These are phyloP conservation scores for Clarias macrocephalus DNA, from an alignment of 2,113 vertebrate species.

Conservation along the genomic window DNA sequence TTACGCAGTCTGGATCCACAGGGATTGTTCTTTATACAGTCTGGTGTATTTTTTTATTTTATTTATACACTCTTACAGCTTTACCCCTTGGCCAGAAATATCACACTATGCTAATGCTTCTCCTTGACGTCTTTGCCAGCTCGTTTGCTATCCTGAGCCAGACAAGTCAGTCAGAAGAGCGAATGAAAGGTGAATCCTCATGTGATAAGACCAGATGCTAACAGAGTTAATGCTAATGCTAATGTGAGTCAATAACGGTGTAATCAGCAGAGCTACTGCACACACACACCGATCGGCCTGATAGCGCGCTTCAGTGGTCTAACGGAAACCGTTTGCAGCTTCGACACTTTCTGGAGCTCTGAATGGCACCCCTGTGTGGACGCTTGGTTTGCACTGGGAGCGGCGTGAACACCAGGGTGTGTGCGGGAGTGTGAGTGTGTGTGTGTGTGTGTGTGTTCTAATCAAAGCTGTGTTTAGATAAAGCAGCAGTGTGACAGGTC, in stretches of 20 bases:
- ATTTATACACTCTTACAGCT: background rate
- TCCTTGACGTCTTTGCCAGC: background rate
- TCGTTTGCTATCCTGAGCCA: background rate
- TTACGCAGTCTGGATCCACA: no score
- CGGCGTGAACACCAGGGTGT: background rate
- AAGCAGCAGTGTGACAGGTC: conserved; percentile 47
- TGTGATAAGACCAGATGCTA: background rate
- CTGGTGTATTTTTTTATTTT: no score
- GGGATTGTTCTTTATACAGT: no score
- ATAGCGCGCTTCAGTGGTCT: background rate
- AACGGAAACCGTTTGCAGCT: conserved; percentile 33
- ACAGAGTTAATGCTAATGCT: conserved; percentile 6
- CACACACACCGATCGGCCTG: conserved; percentile 20
- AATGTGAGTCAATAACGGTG: conserved; percentile 9
- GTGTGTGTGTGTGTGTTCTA: conserved; percentile 44
- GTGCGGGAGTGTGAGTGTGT: background rate
- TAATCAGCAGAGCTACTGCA: conserved; percentile 37
- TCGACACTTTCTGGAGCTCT: conserved; percentile 19
- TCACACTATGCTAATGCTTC: background rate
- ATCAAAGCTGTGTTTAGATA: conserved; percentile 56
- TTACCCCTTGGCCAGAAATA: background rate
- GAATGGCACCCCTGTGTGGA: conserved; percentile 36
- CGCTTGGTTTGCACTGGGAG: background rate
- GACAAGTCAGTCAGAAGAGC: background rate
- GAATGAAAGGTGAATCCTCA: background rate